These are phyloP conservation scores for Hypotaenidia okinawae DNA, from an alignment of 2,797 vertebrate genomes.

Conservation along the genomic window DNA sequence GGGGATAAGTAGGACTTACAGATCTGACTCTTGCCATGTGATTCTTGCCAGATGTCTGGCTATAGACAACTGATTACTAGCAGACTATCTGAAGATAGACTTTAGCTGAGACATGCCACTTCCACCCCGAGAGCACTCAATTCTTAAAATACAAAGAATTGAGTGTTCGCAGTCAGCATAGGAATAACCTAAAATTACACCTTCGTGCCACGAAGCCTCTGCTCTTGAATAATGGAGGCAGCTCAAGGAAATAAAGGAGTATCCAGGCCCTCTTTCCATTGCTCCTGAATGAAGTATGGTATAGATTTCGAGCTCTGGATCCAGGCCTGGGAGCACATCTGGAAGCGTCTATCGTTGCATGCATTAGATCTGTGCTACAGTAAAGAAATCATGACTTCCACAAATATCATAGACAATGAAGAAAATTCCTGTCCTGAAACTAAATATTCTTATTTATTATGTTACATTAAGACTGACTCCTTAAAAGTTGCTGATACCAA, in stretches of 20 bases:
- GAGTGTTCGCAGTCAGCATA: neutral
- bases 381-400: neutral
- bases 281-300: neutral
- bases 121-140: neutral
- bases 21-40: neutral
- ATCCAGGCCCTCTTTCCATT: neutral
- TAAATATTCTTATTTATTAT: neutral
- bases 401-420: neutral
- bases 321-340: constrained; percentile 33
- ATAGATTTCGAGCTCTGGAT: constrained; percentile 27
- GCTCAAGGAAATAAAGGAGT: neutral
- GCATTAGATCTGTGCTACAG: neutral
- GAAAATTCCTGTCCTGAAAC: neutral
- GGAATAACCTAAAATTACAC: constrained; percentile 3
- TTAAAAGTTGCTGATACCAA: neutral
- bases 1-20: neutral
- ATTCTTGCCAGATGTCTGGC: constrained; percentile 10
- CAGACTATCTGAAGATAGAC: neutral
- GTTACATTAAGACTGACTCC: neutral
- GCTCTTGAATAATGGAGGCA: neutral
- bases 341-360: neutral
- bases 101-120: neutral
- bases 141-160: neutral
- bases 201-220: neutral
- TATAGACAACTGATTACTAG: neutral